Percentiles rank a stretch among this genome's conserved stretches.
phyloP scores from a whole-genome alignment of 2,888 invertebrate genomes.

The Nasonovia ribisnigri region DNA sequence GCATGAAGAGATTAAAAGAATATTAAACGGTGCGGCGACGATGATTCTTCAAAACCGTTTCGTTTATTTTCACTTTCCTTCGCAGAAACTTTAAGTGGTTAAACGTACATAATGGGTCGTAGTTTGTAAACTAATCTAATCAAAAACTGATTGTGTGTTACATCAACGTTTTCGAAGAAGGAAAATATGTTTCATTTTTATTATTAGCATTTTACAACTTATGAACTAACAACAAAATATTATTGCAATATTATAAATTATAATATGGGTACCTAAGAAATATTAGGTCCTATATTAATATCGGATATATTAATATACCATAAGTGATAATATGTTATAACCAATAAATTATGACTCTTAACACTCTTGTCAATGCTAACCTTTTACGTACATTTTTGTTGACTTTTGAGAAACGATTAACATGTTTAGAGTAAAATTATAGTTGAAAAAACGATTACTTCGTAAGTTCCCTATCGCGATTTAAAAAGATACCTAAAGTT shows the following conservation, averaged over 20 bases:
- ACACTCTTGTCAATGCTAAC: not conserved
- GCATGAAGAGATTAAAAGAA: constrained; percentile 23
- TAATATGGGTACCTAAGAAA: not conserved
- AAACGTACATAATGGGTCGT: constrained; percentile 17
- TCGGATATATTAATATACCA: not conserved
- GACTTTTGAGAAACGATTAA: not conserved
- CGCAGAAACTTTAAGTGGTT: constrained; percentile 40
- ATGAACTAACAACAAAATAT: not conserved
- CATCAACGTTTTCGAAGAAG: not conserved
- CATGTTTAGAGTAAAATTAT: not conserved
- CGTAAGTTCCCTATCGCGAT: not conserved
- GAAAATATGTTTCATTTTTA: not conserved
- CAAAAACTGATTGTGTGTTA: constrained; percentile 36
- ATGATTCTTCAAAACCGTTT: constrained; percentile 32
- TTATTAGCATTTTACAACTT: not conserved
- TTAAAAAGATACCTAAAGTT: not conserved
- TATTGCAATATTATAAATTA: not conserved
- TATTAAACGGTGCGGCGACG: constrained; percentile 17
- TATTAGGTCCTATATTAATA: not conserved
- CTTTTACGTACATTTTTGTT: not conserved
- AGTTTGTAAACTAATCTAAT: constrained; percentile 54
- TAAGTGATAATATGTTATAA: not conserved
- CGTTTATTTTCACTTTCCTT: constrained; percentile 43
- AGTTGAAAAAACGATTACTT: not conserved
- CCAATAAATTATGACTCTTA: not conserved